Evolutionary conservation across 37 sponge, comb jelly and placozoan genomes (phyloP), one percentile per base, ranked within the genome.

Genomic region (Haliclona indistincta): DNA sequence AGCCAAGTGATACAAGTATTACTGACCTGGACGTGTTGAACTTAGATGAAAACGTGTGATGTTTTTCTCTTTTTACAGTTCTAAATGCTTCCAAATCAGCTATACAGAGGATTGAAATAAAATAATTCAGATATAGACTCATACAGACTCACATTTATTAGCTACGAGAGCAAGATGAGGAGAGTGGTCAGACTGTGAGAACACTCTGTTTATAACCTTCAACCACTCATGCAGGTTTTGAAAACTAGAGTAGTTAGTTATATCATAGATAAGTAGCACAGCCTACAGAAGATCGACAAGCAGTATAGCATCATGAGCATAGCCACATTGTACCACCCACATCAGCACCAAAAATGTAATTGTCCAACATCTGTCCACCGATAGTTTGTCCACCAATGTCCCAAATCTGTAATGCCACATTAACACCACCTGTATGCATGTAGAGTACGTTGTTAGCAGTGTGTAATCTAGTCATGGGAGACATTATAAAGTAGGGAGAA

Each of bases 301-400:
- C 26, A 2, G 2, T 58, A 58, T 2, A 73, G 3, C 6, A 3
- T 2, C 36, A 65, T 25, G 64, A 17, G 64, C 63, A 56, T 1
- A 54, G 28, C 63, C 25, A 68, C 29, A 77, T 32, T 10, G 39
- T 25, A 25, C 13, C 56, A 23, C 83, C 71, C 74, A 96, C 97
- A 72, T 97, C 53, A 32, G 90, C 89, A 61, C 98, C 98, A 51
- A 82, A 84, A 4, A 97, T 68, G 81, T 97, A 97, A 75, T 89
- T 94, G 28, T 92, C 83, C 70, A 97, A 83, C 98, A 97, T 97
- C 38, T 74, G 73, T 20, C 99, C 99, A 13, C 99, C 99, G 22
- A 98, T 71, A 0, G 94, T 82, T 61, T 95, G 99, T 0, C 99
- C 99, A 11, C 99, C 99, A 63, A 95, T 98, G 73, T 95, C 99